Base-by-base conservation (phyloP, 2,888 invertebrate species). In the Melanargia galathea region DNA sequence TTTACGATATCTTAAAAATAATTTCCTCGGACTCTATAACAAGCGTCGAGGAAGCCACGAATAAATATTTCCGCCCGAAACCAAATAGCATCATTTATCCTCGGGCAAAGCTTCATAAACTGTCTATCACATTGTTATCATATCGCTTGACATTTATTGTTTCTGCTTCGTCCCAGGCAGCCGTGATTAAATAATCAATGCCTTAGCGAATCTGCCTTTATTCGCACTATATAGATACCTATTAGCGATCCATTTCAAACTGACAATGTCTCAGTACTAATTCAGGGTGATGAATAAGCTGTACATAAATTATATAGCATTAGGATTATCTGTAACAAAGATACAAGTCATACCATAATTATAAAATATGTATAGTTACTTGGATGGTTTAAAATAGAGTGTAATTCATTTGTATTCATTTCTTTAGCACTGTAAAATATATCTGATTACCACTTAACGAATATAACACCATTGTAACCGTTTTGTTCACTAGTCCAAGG, bases 51-150 rank as follows among this genome's bases (percentile, higher is more conserved):
- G 16, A 59, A 60, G 51, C 65, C 43, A 63, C 63, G 62, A 59
- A 66, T 63, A 60, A 62, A 65, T 58, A 58, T 33, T 35, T 40
- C 40, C 43, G 40, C 20, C 58, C 35, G 11, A 46, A 58, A 43
- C 45, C 56, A 24, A 40, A 8, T 35, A 33, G 20, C 24, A 20
- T 56, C 45, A 58, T 58, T 58, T 58, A 58, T 58, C 48, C 46
- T 45, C 78, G 73, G 70, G 74, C 72, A 76, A 77, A 78, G 80
- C 81, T 87, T 83, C 84, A 84, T 83, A 84, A 84, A 79, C 81
- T 80, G 83, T 83, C 87, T 81, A 82, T 86, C 80, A 81, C 81
- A 83, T 86, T 87, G 86, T 87, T 87, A 84, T 85, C 83, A 77
- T 79, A 81, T 83, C 77, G 77, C 74, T 71, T 77, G 84, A 87